Evolutionary conservation across 1,140 invertebrate genomes (phyloP).

Genomic region (Plodia interpunctella): DNA sequence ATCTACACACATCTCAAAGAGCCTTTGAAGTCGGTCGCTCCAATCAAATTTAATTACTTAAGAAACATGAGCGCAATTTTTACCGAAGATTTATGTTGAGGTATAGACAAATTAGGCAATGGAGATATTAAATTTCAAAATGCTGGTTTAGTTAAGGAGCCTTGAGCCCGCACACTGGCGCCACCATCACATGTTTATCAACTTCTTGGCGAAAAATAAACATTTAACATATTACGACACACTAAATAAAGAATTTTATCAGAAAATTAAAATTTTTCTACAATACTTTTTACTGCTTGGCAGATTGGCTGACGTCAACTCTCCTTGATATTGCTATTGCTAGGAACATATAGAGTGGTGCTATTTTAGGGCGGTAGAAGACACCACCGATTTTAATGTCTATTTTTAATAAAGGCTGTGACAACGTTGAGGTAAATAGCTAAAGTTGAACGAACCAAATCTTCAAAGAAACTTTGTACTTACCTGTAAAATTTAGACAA

Average conservation of each 20-base stretch:
- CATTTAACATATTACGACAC: no score
- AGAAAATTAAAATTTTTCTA: no score
- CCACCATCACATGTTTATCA: no score
- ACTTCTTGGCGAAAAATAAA: no score
- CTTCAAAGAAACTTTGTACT: neutral
- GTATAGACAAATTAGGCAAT: neutral
- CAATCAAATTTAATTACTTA: conserved; percentile 3
- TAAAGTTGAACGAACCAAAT: neutral
- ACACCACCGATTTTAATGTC: neutral
- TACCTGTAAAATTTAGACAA: conserved; percentile 1
- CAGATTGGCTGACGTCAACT: no score
- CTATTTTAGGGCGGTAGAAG: no score
- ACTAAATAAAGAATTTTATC: no score
- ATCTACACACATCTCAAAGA: neutral
- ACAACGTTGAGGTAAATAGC: neutral
- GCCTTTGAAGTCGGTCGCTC: neutral
- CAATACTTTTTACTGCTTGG: no score
- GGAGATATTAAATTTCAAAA: neutral
- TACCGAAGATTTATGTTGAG: neutral
- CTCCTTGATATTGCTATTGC: no score
- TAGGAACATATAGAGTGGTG: no score
- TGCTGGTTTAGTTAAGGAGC: no score
- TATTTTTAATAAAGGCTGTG: neutral
- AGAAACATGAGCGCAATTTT: neutral
- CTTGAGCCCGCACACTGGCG: no score